phyloP scores from a whole-genome alignment of 2,797 vertebrate genomes.

The Benthosema pterotum region DNA sequence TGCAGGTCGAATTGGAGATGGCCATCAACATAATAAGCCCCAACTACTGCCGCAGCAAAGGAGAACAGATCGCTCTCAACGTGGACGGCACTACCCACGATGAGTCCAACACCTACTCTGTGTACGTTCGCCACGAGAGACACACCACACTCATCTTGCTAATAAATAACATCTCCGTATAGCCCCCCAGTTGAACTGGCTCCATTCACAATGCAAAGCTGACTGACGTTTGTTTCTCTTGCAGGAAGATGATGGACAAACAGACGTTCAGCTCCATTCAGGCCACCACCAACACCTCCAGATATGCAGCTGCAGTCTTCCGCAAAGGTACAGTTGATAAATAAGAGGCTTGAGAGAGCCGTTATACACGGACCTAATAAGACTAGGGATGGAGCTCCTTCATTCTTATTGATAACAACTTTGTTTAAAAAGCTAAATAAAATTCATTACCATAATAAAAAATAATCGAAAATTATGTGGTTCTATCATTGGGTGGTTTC shows the following conservation, averaged over 20 bases:
- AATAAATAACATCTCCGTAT: too few relatives aligned
- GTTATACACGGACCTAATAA: too few relatives aligned
- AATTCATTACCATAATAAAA: too few relatives aligned
- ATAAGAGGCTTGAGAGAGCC: too few relatives aligned
- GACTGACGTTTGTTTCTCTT: constrained; percentile 30
- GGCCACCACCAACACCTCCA: constrained; percentile 91
- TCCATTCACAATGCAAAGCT: too few relatives aligned
- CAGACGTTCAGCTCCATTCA: constrained; percentile 95
- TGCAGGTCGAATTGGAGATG: constrained; percentile 90
- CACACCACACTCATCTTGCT: neutral
- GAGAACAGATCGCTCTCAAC: constrained; percentile 96
- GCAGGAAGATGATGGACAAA: constrained; percentile 97
- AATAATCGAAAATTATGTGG: too few relatives aligned
- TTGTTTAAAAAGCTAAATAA: too few relatives aligned
- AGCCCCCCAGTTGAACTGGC: too few relatives aligned
- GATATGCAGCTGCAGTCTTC: constrained; percentile 94
- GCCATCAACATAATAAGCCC: constrained; percentile 91
- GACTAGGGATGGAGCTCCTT: too few relatives aligned
- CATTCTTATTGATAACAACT: too few relatives aligned
- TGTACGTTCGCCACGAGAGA: constrained; percentile 74
- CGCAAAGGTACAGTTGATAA: constrained; percentile 84
- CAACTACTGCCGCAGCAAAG: constrained; percentile 98
- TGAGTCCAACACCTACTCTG: constrained; percentile 83
- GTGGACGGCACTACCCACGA: constrained; percentile 85
- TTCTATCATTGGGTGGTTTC: too few relatives aligned